Evolutionary conservation across 2,888 invertebrate genomes (phyloP).

Genomic region (Phaedon cochleariae): DNA sequence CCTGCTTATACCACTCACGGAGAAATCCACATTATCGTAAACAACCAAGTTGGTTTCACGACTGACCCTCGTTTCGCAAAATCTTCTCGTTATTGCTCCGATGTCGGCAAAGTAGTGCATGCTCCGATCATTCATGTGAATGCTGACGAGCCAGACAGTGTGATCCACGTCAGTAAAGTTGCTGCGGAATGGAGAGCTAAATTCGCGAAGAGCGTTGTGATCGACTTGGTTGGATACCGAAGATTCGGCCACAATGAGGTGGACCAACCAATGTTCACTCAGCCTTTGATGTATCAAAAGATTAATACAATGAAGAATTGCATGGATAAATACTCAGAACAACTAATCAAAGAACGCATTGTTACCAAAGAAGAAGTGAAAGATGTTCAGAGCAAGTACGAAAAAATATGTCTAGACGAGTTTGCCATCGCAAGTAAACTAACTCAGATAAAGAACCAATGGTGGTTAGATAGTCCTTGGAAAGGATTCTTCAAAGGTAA

Average conservation of each 20-base stretch:
- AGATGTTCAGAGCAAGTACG: constrained; percentile 88
- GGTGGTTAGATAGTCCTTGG: constrained; percentile 98
- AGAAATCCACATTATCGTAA: constrained; percentile 91
- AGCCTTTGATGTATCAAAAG: constrained; percentile 93
- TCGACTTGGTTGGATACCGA: constrained; percentile 91
- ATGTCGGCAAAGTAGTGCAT: constrained; percentile 90
- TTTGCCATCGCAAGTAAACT: constrained; percentile 78
- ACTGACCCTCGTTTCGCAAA: constrained; percentile 87
- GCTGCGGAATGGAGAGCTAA: constrained; percentile 92
- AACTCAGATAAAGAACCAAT: constrained; percentile 89
- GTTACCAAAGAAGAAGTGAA: constrained; percentile 76
- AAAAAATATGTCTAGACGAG: constrained; percentile 90
- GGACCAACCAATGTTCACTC: constrained; percentile 97
- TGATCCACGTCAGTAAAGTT: constrained; percentile 88
- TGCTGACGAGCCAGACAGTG: constrained; percentile 90
- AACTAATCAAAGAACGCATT: constrained; percentile 78
- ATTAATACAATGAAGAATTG: constrained; percentile 80
- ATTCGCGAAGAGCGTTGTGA: constrained; percentile 93
- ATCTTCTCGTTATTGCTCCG: constrained; percentile 91
- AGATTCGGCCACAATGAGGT: constrained; percentile 96
- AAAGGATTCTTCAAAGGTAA: constrained; percentile 78
- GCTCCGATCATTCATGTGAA: constrained; percentile 95
- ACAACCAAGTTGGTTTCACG: constrained; percentile 97
- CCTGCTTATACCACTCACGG: constrained; percentile 94
- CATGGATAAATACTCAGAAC: constrained; percentile 83